Conservation (phyloP, 2,797 vertebrate species). For the Pelobates cultripes region DNA sequence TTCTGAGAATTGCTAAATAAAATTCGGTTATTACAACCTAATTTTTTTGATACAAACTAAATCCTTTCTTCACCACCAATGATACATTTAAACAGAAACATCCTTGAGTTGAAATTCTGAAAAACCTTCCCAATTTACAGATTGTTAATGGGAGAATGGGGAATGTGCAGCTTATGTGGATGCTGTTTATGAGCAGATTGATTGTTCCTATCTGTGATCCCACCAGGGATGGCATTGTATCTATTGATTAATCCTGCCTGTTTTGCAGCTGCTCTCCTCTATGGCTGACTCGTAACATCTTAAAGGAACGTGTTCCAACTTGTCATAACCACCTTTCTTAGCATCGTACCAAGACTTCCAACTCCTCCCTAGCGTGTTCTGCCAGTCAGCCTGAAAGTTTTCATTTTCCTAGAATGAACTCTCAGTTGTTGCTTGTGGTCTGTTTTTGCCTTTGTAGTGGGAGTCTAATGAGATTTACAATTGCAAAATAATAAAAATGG, state of each 20-base stretch:
- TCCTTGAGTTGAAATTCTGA: no score
- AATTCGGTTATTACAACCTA: no score
- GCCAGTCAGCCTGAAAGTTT: neutral
- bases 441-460: slow-evolving; percentile 37
- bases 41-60: no score
- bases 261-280: slow-evolving; percentile 55
- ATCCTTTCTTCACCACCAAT: no score
- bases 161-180: no score
- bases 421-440: slow-evolving; percentile 35
- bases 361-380: neutral
- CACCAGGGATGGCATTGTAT: slow-evolving; percentile 27
- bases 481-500: slow-evolving; percentile 48
- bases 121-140: no score
- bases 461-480: slow-evolving; percentile 72
- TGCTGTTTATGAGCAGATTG: no score
- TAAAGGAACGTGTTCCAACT: slow-evolving; percentile 69
- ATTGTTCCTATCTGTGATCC: no score
- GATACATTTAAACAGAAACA: no score
- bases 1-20: no score
- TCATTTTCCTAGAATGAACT: neutral
- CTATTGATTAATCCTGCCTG: slow-evolving; percentile 59
- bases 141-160: no score
- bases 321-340: slow-evolving; percentile 55
- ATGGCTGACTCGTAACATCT: slow-evolving; percentile 66
- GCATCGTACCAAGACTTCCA: slow-evolving; percentile 31